Base-by-base conservation (phyloP, 2,797 vertebrate genomes). In the Glossophaga mutica region DNA sequence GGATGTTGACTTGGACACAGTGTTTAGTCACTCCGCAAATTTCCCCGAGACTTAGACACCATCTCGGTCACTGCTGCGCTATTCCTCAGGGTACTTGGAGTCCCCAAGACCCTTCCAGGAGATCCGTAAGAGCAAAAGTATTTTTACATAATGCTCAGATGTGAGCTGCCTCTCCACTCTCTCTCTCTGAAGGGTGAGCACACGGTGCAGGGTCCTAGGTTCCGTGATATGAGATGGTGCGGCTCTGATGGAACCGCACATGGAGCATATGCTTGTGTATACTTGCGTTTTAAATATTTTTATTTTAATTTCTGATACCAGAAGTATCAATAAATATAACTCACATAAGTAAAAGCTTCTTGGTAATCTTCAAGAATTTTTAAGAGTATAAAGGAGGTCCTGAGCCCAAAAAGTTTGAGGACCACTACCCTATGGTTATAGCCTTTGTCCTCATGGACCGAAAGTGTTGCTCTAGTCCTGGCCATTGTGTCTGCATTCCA, bases 161-260 rank as follows among this genome's bases (percentile, higher is more conserved):
- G 57, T 21, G 0, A 15, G n/a, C 68, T 68, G 42, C 44, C 22
- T 71, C 34, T 39, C 55, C 5, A 22, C 6, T 10, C 59, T 37
- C 19, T 3, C 29, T 22, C 26, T 48, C 76, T 74, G 62, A 18
- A 78, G 42, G 44, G 32, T 4, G 9, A 62, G n/a, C 8, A 24
- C 15, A 21, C 37, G 8, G 22, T 2, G 5, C 44, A 11, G 6
- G 21, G 9, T 57, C 50, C 73, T 11, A 68, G 32, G 12, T 39
- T 26, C 9, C 12, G 0, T n/a, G n/a, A 12, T 32, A 1, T 8
- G 11, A n/a, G 59, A 26, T 2, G 21, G 11, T n/a, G 9, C 16
- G 1, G 10, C 34, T 50, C 57, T 68, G 34, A 52, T 39, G 39
- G 39, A 39, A 39, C 79, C 22, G 19, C 46, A 26, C 32, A 34